phyloP scores from a whole-genome alignment of 2,888 invertebrate genomes.

The Apotomis turbidana region DNA sequence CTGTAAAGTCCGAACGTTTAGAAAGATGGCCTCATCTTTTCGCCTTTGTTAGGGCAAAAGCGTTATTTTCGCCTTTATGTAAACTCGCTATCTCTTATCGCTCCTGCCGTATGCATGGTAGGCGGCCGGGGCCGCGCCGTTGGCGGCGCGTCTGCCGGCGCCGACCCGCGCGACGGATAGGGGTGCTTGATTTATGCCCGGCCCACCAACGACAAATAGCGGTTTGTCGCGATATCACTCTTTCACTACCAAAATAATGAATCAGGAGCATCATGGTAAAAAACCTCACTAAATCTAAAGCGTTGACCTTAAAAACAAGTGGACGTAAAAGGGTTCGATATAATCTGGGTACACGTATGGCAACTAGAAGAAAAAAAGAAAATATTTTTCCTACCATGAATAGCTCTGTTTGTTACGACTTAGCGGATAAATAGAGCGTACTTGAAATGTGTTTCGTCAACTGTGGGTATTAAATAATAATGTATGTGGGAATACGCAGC shows the following conservation, averaged over 20 bases:
- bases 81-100: conserved; percentile 13
- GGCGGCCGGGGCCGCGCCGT: conserved; percentile 15
- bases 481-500: conserved; percentile 31
- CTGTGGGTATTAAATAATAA: conserved; percentile 29
- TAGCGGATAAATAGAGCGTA: conserved; percentile 26
- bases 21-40: no score
- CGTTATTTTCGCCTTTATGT: no score
- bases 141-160: conserved; percentile 56
- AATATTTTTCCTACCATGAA: conserved; percentile 3
- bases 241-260: conserved; percentile 73
- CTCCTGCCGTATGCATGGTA: conserved; percentile 22
- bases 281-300: conserved; percentile 47
- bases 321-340: conserved; percentile 41
- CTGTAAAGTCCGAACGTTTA: no score
- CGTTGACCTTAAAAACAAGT: conserved; percentile 47
- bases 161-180: conserved; percentile 47
- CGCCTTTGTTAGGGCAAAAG: no score
- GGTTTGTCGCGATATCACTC: conserved; percentile 78
- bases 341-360: conserved; percentile 12
- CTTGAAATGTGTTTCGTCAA: conserved; percentile 5
- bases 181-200: conserved; percentile 76
- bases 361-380: not conserved
- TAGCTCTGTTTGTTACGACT: conserved; percentile 5
- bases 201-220: conserved; percentile 78
- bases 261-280: conserved; percentile 59